These are phyloP conservation scores for Chamaea fasciata DNA, from an alignment of 2,113 vertebrate genomes.

Conservation along the genomic window DNA sequence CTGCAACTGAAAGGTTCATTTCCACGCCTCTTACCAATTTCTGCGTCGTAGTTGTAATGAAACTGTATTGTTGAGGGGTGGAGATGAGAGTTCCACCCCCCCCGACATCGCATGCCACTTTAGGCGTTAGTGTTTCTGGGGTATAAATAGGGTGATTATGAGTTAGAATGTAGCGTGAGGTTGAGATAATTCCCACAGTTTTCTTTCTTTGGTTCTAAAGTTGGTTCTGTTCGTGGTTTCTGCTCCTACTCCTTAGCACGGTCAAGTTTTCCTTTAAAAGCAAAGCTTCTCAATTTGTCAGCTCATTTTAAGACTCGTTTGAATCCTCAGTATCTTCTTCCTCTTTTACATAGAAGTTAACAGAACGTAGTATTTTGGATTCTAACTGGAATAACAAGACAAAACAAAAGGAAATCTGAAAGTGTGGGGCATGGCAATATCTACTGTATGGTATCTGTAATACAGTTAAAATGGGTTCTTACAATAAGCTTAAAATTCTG, in stretches of 20 bases:
- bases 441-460: not conserved
- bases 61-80: not conserved
- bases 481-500: not conserved
- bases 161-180: not conserved
- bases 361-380: not conserved
- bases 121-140: not conserved
- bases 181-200: not conserved
- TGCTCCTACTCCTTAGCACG: not conserved
- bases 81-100: no score
- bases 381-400: not conserved
- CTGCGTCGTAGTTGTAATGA: not conserved
- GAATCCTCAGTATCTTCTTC: not conserved
- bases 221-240: not conserved
- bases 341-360: not conserved
- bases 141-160: not conserved
- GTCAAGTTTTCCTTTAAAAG: not conserved
- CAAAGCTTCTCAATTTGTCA: not conserved
- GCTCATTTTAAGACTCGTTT: not conserved
- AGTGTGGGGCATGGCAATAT: not conserved
- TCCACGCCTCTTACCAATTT: fast-evolving
- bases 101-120: not conserved
- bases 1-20: not conserved
- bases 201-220: not conserved
- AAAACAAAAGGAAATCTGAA: not conserved
- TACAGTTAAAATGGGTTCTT: not conserved